Evolutionary conservation across 2,888 invertebrate species (phyloP).

Genomic region (Chironomus tentans): DNA sequence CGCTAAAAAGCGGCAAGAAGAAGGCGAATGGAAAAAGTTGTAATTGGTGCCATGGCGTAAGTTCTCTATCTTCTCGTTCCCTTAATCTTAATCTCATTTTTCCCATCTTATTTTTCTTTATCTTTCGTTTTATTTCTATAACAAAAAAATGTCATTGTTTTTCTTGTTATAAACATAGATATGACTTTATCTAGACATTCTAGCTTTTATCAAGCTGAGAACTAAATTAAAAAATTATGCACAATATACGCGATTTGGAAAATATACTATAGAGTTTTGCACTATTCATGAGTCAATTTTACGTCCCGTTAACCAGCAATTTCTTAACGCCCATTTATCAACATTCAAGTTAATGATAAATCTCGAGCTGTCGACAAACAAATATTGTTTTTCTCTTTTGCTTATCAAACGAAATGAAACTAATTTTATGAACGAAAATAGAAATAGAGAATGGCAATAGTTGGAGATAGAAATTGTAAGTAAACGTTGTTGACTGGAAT

Average conservation of each 20-base stretch:
- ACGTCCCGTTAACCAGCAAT: conserved; percentile 14
- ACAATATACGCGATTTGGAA: background rate
- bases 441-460: too few relatives aligned
- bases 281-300: conserved; percentile 23
- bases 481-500: too few relatives aligned
- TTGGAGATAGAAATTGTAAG: too few relatives aligned
- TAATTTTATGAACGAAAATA: background rate
- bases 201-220: too few relatives aligned
- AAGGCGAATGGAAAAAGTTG: background rate
- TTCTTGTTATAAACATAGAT: background rate
- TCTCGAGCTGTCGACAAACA: background rate
- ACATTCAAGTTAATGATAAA: conserved; percentile 3
- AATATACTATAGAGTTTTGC: background rate
- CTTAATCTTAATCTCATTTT: background rate
- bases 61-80: background rate
- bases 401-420: background rate
- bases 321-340: conserved; percentile 21
- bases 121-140: background rate
- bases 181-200: background rate
- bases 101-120: background rate
- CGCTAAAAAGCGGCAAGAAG: background rate
- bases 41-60: conserved; percentile 1
- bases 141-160: background rate
- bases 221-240: too few relatives aligned
- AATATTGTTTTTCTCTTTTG: background rate